Percentiles rank a stretch among this genome's conserved stretches.
Evolutionary conservation across 2,888 invertebrate genomes (phyloP).

Genomic region (Mellilla xanthometata): DNA sequence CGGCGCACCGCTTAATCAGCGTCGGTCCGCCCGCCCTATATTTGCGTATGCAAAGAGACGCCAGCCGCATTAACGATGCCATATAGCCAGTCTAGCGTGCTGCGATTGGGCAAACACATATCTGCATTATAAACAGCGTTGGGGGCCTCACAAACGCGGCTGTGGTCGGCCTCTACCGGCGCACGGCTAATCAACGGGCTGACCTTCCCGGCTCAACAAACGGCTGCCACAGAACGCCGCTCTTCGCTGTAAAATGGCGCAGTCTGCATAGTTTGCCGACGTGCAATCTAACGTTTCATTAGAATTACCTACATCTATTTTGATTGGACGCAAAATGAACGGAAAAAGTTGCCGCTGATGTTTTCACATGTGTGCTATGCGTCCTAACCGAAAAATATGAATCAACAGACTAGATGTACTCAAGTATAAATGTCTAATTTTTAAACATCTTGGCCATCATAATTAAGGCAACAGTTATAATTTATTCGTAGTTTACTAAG

Average conservation of each 20-base stretch:
- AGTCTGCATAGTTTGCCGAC: slow-evolving; percentile 37
- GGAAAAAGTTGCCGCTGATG: slow-evolving; percentile 2
- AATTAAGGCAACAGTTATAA: too few species aligned
- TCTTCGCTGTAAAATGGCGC: slow-evolving; percentile 47
- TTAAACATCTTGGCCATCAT: too few species aligned
- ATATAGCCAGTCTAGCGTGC: slow-evolving; percentile 82
- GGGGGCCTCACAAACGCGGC: slow-evolving; percentile 78
- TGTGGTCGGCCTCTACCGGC: slow-evolving; percentile 80
- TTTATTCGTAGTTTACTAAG: background rate
- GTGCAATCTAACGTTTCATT: slow-evolving; percentile 33
- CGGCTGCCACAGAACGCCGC: slow-evolving; percentile 50
- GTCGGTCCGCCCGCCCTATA: slow-evolving; percentile 77
- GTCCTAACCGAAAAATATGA: too few species aligned
- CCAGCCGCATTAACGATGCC: slow-evolving; percentile 81
- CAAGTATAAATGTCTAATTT: too few species aligned
- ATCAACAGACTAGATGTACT: too few species aligned
- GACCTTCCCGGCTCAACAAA: slow-evolving; percentile 77
- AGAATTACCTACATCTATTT: slow-evolving; percentile 29
- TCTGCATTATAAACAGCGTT: slow-evolving; percentile 83
- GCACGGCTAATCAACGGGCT: slow-evolving; percentile 79
- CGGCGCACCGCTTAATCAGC: slow-evolving; percentile 79
- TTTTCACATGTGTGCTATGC: background rate
- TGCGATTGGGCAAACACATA: slow-evolving; percentile 83
- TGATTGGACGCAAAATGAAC: slow-evolving; percentile 20
- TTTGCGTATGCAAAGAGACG: slow-evolving; percentile 83